Conservation (phyloP, 2,797 vertebrate species). For the Triplophysa yarkandensis region DNA sequence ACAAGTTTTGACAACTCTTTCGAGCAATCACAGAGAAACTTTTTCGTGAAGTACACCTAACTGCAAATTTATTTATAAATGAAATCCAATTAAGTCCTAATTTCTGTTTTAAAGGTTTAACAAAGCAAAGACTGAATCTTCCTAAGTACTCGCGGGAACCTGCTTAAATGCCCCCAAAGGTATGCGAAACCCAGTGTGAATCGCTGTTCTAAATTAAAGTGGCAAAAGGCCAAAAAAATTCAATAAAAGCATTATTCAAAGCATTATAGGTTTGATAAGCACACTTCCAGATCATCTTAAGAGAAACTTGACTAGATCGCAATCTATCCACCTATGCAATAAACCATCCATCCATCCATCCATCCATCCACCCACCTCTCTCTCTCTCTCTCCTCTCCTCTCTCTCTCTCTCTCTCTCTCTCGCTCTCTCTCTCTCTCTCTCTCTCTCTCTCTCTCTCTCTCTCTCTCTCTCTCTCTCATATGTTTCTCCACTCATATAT, state of each 20-base stretch:
- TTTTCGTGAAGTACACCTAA: not conserved
- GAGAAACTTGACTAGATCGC: not conserved
- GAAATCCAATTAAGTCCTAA: not conserved
- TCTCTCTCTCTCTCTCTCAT: conserved; percentile 9
- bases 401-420: conserved; percentile 24
- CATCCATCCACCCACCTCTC: not conserved
- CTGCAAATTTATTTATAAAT: not conserved
- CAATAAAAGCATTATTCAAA: not conserved
- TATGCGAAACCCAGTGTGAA: not conserved
- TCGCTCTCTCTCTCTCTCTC: conserved; percentile 21
- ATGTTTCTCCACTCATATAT: too few species aligned
- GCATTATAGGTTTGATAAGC: not conserved
- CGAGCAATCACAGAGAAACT: not conserved
- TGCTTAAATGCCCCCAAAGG: not conserved
- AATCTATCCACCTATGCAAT: not conserved
- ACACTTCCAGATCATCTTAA: not conserved
- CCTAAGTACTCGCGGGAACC: not conserved
- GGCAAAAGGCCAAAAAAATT: not conserved
- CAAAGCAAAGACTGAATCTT: not conserved
- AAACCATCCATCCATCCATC: not conserved
- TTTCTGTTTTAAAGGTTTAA: conserved; percentile 4
- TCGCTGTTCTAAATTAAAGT: not conserved
- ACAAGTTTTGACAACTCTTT: conserved; percentile 1
- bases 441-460: conserved; percentile 21
- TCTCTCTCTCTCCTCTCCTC: conserved; percentile 27